Conservation (phyloP, 2,888 invertebrate species). For the Noctua janthe region DNA sequence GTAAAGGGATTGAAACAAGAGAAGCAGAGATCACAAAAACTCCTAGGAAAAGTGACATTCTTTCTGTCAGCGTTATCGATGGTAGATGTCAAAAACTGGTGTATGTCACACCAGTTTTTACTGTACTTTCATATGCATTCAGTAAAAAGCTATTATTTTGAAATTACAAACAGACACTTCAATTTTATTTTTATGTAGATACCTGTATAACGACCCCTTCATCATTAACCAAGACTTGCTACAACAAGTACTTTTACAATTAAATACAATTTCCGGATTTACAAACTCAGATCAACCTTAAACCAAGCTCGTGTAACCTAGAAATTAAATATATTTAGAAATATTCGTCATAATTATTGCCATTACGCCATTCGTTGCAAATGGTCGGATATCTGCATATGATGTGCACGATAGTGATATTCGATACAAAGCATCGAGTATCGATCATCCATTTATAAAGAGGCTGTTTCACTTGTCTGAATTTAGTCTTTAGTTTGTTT, state of each 20-base stretch:
- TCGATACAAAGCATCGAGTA: conserved; percentile 44
- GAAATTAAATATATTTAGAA: conserved; percentile 19
- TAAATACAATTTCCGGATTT: neutral
- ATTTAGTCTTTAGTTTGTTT: neutral
- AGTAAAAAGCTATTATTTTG: no score
- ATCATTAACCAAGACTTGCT: no score
- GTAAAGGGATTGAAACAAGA: neutral
- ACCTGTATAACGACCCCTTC: neutral
- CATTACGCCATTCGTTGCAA: conserved; percentile 9
- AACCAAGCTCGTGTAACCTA: conserved; percentile 43
- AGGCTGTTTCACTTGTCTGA: neutral
- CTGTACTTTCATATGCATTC: no score
- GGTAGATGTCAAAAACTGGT: neutral
- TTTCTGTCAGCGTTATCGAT: neutral
- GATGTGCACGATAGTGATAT: conserved; percentile 46
- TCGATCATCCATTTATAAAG: conserved; percentile 40
- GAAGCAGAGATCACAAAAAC: neutral
- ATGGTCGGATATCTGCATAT: conserved; percentile 33
- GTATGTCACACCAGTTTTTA: no score
- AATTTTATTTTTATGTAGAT: neutral
- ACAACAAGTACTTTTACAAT: neutral
- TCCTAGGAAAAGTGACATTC: neutral
- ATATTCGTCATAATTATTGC: neutral
- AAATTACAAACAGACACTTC: no score
- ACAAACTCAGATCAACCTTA: conserved; percentile 8